Evolutionary conservation across 2,888 invertebrate species (phyloP), one percentile per base, ranked within the genome.

Genomic region (Phoenoteleia sp.): DNA sequence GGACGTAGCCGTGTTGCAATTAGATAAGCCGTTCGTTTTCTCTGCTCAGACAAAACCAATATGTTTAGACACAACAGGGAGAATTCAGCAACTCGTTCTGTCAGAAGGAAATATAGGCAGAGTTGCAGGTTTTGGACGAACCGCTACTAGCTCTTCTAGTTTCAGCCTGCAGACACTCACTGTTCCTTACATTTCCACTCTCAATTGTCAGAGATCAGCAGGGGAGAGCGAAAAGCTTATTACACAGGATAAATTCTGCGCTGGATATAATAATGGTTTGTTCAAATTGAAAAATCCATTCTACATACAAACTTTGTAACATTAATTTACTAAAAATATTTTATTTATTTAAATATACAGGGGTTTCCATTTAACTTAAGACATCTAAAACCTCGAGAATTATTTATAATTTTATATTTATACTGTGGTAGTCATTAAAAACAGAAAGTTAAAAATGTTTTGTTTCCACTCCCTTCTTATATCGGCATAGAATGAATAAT

Each of bases 211-310:
- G n/a, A 90, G 86, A 82, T 36, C 86, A 2, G 89, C 85, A 29
- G n/a, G 27, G 7, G 69, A 56, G 3, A 90, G 87, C 23, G 87
- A 87, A 71, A 90, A 87, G 21, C 92, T 87, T 66, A 87, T 94
- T 2, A 93, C 93, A 0, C 56, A 71, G 3, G 94, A 94, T 67
- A 94, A 94, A 83, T 93, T 94, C 84, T 94, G 94, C 74, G 94
- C 94, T 19, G 94, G 94, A 3, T 93, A 92, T 54, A 89, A 85
- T n/a, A 94, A 94, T 85, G 94, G 94, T 93, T 86, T 79, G 90
- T 88, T 64, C n/a, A n/a, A n/a, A n/a, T n/a, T n/a, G n/a, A n/a
- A n/a, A n/a, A n/a, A n/a, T n/a, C n/a, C n/a, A n/a, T n/a, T n/a
- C n/a, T n/a, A n/a, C n/a, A n/a, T n/a, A n/a, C n/a, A n/a, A n/a